Evolutionary conservation across 92 coral and sea anemone genomes (phyloP), one percentile per base, ranked within the genome.

Genomic region (Phenganax stokvisi): DNA sequence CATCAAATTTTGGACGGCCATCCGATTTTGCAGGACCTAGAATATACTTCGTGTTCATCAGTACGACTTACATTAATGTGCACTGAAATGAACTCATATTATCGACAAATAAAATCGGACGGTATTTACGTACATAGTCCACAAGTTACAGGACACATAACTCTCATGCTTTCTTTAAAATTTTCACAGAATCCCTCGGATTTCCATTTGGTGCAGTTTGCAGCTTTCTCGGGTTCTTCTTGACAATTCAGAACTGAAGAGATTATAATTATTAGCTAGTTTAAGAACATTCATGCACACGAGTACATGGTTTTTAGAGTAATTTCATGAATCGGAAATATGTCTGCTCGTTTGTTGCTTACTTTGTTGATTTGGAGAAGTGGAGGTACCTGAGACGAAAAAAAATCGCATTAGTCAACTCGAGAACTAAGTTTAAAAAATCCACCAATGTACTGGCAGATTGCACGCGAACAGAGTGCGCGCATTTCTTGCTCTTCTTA

Each of bases 121-220:
- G 3, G 30, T 71, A 73, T 54, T 79, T 68, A 63, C 83, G n/a
- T 54, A 53, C 83, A 79, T 17, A 63, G n/a, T 63, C 73, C 83
- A 53, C 83, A 79, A 0, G 83, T 79, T 0, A 62, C 62, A 13
- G 83, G 83, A 12, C 83, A 79, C 11, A 79, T 20, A 20, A 79
- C 51, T 63, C 54, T 79, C 83, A 79, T 79, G 74, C 83, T 79
- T 79, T 79, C 74, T 51, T 79, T 65, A 51, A 79, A 79, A 29
- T 54, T 67, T 64, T 79, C 61, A 54, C 83, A 79, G 25, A 79
- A 79, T 63, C 83, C 83, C 68, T 79, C 56, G 56, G 51, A 60
- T 53, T 79, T 79, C 83, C 83, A 79, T 52, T 79, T 65, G 0
- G 83, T 63, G 52, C 83, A 79, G 53, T 79, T 63, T 3, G 30